Base-by-base conservation (phyloP, 2,888 invertebrate genomes). In the Selenia dentaria region DNA sequence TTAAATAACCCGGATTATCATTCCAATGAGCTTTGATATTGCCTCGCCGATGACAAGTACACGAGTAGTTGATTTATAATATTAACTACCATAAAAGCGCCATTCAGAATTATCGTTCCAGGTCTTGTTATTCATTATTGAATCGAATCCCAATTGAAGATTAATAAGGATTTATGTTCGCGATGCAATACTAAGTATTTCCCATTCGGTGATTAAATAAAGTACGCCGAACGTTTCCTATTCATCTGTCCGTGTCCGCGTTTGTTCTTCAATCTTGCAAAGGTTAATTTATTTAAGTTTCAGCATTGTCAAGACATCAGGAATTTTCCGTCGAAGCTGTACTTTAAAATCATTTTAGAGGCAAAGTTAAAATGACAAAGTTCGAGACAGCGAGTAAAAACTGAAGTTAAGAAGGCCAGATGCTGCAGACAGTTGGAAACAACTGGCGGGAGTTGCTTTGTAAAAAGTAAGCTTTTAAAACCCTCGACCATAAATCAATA, bases 381-480 rank as follows among this genome's bases (percentile, higher is more conserved):
- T 85, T 85, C 62, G 70, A 80, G 75, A 70, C 55, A 69, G 18
- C 24, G 68, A 74, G 74, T 81, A 80, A 84, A 84, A 85, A 84
- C 79, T 75, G 72, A 76, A 74, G 70, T 73, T 72, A 81, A 83
- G 83, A 76, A 78, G 46, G 70, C 83, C 88, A 88, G 87, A 88
- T 89, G 88, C 75, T 79, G 74, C 79, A 76, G 82, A 84, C 88
- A 87, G 86, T 88, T 87, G 79, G 79, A 70, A 88, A 88, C 88
- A 88, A 88, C 82, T 82, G 84, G 81, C 67, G 67, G 64, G 69
- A 74, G 79, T 79, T 76, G 79, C 75, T 83, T 77, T 81, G 80
- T 81, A 87, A 88, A 88, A 88, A 87, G 83, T 84, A 82, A 72
- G 79, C 83, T 84, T 85, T 86, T 85, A 85, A 86, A 87, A 80